Conservation (phyloP, 2,113 vertebrate species). For the Oryzias melastigma region DNA sequence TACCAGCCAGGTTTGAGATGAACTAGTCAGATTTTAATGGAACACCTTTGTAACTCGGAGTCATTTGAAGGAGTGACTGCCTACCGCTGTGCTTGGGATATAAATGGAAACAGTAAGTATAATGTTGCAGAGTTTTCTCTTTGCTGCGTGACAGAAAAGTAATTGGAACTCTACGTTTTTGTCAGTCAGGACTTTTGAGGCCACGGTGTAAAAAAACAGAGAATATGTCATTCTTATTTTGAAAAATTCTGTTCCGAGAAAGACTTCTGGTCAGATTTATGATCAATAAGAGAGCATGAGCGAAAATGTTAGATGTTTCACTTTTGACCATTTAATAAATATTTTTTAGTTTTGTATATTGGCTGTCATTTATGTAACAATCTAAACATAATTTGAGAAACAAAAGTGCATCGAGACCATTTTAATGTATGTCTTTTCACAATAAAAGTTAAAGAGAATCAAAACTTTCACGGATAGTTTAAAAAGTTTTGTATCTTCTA, state of each 20-base stretch:
- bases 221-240: conserved; percentile 1
- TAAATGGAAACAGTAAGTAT: conserved; percentile 7
- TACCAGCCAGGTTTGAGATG: conserved; percentile 14
- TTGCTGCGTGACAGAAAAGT: conserved; percentile 5
- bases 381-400: no score
- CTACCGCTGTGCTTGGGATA: conserved; percentile 17
- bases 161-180: neutral
- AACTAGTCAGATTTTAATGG: conserved; percentile 35
- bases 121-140: conserved; percentile 3
- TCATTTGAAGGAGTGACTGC: conserved; percentile 29
- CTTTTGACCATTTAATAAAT: no score
- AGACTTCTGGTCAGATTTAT: conserved; percentile 13
- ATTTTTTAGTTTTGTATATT: no score
- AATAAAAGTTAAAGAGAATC: no score
- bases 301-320: conserved; percentile 21
- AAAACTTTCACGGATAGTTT: no score
- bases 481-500: no score
- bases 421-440: no score
- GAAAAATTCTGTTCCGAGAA: neutral
- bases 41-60: conserved; percentile 38
- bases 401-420: no score
- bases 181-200: neutral
- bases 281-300: conserved; percentile 6
- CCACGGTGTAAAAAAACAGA: neutral
- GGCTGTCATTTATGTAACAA: no score